Evolutionary conservation across 2,113 vertebrate genomes (phyloP), one percentile per base, ranked within the genome.

Genomic region (Stictonetta naevosa): DNA sequence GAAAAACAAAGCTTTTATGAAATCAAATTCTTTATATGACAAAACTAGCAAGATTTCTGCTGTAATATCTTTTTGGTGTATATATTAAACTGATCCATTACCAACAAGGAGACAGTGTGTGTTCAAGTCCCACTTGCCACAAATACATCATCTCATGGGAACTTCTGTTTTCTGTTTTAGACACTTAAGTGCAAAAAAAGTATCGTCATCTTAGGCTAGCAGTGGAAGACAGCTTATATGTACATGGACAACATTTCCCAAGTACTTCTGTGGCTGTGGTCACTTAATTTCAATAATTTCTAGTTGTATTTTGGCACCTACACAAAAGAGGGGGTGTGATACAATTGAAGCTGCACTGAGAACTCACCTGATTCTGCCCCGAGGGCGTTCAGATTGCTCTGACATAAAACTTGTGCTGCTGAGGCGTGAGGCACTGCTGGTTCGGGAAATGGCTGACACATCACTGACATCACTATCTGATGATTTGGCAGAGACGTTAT

Each of bases 341-440:
- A 59, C 29, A 66, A 60, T 26, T 15, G 72, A 94, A 91, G 81
- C 38, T 82, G 75, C 52, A n/a, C 20, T 56, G 75, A 75, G 88
- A 85, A 98, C 99, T 98, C 97, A 99, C 99, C 99, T 99, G 97
- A 99, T 97, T 84, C 99, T 98, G 92, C 99, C 99, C 68, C 98
- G 97, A 40, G 99, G 99, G 81, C 98, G 98, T 92, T 99, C 99
- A 80, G 99, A 99, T 94, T 99, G 99, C 98, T 99, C 98, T 53
- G 99, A 99, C 99, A 99, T 99, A 98, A 99, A 99, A 98, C 99
- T 99, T 98, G 99, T 99, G 98, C 99, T 99, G 98, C 99, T 99
- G 98, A 99, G 99, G 96, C 99, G 98, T 86, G 99, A 99, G 98
- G 98, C 99, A 98, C 99, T 99, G 98, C 99, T 99, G 98, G 99